phyloP scores from a whole-genome alignment of 1,140 invertebrate genomes.

The Drosophila repletoides region DNA sequence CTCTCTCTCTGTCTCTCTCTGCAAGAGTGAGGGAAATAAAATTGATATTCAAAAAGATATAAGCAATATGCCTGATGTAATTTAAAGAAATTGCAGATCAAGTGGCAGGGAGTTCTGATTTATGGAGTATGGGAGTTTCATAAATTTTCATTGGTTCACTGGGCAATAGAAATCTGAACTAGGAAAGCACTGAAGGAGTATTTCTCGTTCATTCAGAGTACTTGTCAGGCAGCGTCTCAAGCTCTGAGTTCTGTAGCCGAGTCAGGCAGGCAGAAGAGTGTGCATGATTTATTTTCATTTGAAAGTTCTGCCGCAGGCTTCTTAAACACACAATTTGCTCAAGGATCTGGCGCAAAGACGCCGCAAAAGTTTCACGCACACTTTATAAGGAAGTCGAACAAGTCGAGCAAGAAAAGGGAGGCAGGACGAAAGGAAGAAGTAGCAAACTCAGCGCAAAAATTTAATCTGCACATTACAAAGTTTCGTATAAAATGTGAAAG shows the following conservation, averaged over 20 bases:
- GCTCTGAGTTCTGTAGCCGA: conserved; percentile 28
- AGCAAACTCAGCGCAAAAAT: conserved; percentile 52
- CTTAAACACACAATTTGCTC: conserved; percentile 50
- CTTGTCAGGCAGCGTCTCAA: conserved; percentile 5
- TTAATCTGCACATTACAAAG: conserved; percentile 73
- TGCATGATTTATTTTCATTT: conserved; percentile 73
- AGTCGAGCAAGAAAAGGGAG: conserved; percentile 13
- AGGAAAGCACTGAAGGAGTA: conserved; percentile 1
- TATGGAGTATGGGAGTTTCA: conserved; percentile 45
- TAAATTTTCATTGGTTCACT: conserved; percentile 56
- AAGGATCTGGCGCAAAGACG: conserved; percentile 4
- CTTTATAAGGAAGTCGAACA: conserved; percentile 29
- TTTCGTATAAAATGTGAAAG: conserved; percentile 52
- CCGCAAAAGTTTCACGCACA: conserved; percentile 48
- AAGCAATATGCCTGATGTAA: too few relatives aligned
- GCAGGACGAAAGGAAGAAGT: conserved; percentile 26
- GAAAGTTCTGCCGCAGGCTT: conserved; percentile 60
- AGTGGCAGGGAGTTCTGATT: conserved; percentile 30
- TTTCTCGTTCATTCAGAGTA: conserved; percentile 25
- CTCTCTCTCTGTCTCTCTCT: background rate
- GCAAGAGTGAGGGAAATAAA: too few relatives aligned
- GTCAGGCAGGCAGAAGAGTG: conserved; percentile 59
- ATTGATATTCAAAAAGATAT: too few relatives aligned
- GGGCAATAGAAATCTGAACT: conserved; percentile 31
- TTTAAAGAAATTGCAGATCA: conserved; percentile 1